A percentile compares a stretch with the other conserved stretches of the same genome.
Evolutionary conservation across 1,140 invertebrate species (phyloP).

Genomic region (Drosophila kurseongensis): DNA sequence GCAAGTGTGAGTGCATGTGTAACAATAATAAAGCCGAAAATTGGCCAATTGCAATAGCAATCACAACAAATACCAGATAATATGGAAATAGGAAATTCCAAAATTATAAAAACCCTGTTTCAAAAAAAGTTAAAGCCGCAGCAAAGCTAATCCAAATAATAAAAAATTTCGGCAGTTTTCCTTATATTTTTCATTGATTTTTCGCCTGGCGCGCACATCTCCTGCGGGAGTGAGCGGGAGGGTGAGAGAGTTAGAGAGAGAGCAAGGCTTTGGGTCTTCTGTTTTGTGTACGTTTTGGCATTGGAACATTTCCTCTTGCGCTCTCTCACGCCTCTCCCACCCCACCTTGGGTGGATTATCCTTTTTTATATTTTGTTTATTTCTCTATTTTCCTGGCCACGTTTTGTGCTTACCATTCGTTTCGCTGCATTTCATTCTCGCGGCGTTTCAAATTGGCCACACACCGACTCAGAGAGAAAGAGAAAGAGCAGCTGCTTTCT

Average conservation of each 20-base stretch:
- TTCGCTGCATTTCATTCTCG: conserved; percentile 81
- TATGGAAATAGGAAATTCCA: neutral
- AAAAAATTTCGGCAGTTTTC: conserved; percentile 68
- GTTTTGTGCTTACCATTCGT: conserved; percentile 71
- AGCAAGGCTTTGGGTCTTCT: conserved; percentile 56
- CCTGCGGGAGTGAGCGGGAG: conserved; percentile 29
- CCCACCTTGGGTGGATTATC: conserved; percentile 57
- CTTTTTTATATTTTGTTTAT: conserved; percentile 82
- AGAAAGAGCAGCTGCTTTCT: conserved; percentile 47
- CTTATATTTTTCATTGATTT: conserved; percentile 82
- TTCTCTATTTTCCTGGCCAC: conserved; percentile 72
- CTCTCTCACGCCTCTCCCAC: conserved; percentile 1
- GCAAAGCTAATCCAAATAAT: conserved; percentile 46
- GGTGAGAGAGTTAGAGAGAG: conserved; percentile 10
- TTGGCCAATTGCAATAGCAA: conserved; percentile 21
- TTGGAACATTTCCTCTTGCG: conserved; percentile 40
- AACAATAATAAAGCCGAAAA: conserved; percentile 42
- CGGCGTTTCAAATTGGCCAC: conserved; percentile 68
- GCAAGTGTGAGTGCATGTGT: conserved; percentile 21
- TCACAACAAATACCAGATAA: conserved; percentile 9
- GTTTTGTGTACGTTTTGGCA: conserved; percentile 67
- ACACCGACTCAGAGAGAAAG: conserved; percentile 31
- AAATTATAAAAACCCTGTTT: neutral
- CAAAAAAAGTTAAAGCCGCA: conserved; percentile 6
- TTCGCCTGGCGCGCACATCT: conserved; percentile 71